Base-by-base conservation (phyloP, 2,797 vertebrate species). In the Sebastes flavidus region DNA sequence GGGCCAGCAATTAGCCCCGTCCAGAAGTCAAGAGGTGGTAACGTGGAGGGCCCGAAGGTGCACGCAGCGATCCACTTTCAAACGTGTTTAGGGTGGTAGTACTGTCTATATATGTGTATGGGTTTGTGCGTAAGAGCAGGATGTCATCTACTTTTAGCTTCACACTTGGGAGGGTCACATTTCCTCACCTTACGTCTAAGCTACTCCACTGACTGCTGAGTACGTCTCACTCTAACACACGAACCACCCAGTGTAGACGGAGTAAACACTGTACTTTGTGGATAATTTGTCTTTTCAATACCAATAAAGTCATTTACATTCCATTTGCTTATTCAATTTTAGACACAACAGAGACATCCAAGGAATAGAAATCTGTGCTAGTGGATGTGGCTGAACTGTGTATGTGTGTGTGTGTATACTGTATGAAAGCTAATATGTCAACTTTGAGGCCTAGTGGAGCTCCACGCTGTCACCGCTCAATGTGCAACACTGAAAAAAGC, bases 61-160 rank as follows among this genome's bases (percentile, higher is more conserved):
- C 62, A 25, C 5, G 58, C 61, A 6, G 54, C 77, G 84, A 76
- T 90, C 80, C 54, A 62, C 82, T 91, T 82, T 87, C 81, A 87
- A n/a, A 80, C 76, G 65, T 70, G 56, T 72, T 63, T 67, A 60
- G 20, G 54, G 56, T 77, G 30, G 75, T 78, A 82, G 75, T 32
- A 4, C 29, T 29, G 46, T 71, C 65, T 77, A 61, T 78, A 69
- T 81, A 25, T 75, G 81, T 82, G 69, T 60, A 65, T 24, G 49
- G 30, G 85, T 82, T 59, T 86, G 71, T 87, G 72, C 72, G 34
- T 73, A 24, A 60, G 81, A 85, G 75, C 83, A 61, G 63, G 46
- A 49, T 78, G 83, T 83, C 80, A 22, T 86, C 91, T 88, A 69
- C 81, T 84, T 92, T 87, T 85, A 90, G 87, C 86, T 65, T 63